Conservation (phyloP, 1,140 invertebrate species). For the Diorhabda elongata region DNA sequence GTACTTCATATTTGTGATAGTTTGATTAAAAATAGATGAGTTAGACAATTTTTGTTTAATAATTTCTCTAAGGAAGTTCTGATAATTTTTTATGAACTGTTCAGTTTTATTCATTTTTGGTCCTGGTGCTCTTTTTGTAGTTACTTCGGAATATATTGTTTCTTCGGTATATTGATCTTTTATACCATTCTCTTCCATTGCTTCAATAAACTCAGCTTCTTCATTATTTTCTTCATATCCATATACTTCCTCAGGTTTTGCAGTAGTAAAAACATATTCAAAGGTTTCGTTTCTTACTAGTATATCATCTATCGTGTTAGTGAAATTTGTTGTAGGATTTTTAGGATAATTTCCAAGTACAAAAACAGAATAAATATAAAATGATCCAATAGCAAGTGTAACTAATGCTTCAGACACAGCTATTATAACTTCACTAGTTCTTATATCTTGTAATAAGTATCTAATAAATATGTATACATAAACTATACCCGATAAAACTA, state of each 20-base stretch:
- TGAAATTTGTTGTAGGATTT: slow-evolving; percentile 14
- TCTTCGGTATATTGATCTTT: too few relatives aligned
- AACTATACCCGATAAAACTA: slow-evolving; percentile 20
- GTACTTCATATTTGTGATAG: slow-evolving; percentile 8
- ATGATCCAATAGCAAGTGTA: slow-evolving; percentile 24
- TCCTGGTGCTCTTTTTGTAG: background rate
- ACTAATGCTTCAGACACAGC: slow-evolving; percentile 22
- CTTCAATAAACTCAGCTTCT: slow-evolving; percentile 6
- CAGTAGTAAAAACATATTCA: background rate
- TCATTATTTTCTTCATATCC: slow-evolving; percentile 8
- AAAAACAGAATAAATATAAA: slow-evolving; percentile 24
- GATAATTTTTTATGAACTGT: slow-evolving; percentile 23
- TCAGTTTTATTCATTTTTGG: slow-evolving; percentile 11
- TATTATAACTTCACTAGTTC: slow-evolving; percentile 10
- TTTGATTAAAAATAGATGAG: slow-evolving; percentile 4
- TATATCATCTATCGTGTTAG: slow-evolving; percentile 14
- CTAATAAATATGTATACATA: slow-evolving; percentile 20
- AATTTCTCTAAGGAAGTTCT: slow-evolving; percentile 19
- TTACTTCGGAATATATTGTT: background rate
- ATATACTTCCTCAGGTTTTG: background rate
- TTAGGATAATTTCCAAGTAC: slow-evolving; percentile 10
- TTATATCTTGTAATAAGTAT: slow-evolving; percentile 14
- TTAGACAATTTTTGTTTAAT: slow-evolving; percentile 21
- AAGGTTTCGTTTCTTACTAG: slow-evolving; percentile 4
- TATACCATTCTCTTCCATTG: slow-evolving; percentile 9